phyloP scores from a whole-genome alignment of 2,888 invertebrate genomes.

The Metallyticus violacea region DNA sequence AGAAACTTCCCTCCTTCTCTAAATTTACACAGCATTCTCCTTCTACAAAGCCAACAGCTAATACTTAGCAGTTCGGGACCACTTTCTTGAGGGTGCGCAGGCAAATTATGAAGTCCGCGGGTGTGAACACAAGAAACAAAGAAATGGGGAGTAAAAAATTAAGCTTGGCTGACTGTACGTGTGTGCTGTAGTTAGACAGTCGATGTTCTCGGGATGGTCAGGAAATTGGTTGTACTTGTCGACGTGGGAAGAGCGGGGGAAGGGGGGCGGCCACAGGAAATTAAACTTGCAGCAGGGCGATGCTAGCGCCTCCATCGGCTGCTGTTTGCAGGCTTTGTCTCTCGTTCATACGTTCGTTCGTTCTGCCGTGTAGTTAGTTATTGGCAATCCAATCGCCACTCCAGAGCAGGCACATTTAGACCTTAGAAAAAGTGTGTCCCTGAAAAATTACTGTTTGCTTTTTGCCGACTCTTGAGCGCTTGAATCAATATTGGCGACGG shows the following conservation, averaged over 20 bases:
- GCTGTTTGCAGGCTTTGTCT: slow-evolving; percentile 3
- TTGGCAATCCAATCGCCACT: not conserved
- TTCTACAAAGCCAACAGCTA: too few relatives aligned
- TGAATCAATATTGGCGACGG: not conserved
- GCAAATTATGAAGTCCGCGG: not conserved
- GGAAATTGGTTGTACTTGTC: slow-evolving; percentile 26
- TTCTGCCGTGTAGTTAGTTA: not conserved
- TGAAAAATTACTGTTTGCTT: not conserved
- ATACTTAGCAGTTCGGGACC: not conserved
- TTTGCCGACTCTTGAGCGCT: not conserved
- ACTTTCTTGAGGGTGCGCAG: not conserved
- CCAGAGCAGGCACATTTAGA: not conserved
- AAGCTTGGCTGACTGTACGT: not conserved
- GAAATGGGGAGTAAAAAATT: not conserved
- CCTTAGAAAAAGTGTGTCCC: not conserved
- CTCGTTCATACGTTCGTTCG: not conserved
- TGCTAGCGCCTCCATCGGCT: not conserved
- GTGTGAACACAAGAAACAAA: not conserved
- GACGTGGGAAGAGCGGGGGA: not conserved
- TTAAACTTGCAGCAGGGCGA: slow-evolving; percentile 13
- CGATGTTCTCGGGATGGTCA: slow-evolving; percentile 23
- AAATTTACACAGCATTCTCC: too few relatives aligned
- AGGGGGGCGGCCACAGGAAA: slow-evolving; percentile 8
- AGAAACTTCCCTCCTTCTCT: too few relatives aligned
- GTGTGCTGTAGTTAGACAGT: slow-evolving; percentile 2